Evolutionary conservation across 1,140 invertebrate genomes (phyloP), one percentile per base, ranked within the genome.

Genomic region (Phymastichus coffea): DNA sequence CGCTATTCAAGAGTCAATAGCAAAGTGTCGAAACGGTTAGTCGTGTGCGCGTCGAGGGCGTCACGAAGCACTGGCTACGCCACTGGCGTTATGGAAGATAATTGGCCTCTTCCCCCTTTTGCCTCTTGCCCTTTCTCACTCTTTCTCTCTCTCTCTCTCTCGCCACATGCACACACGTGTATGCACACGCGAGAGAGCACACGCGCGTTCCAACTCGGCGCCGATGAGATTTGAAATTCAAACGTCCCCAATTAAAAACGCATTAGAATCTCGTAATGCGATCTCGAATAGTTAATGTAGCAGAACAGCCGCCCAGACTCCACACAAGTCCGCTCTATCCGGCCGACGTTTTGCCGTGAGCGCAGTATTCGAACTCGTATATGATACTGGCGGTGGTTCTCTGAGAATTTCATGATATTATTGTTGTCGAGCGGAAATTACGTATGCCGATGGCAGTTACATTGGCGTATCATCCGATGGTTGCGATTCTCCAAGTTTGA

Each of bases 201-300:
- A 26, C 35, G 49, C 15, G 19, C 4, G 56, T 51, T 53, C 33
- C 57, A 47, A 15, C 37, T 23, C 9, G 51, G 17, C 65, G 65
- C 64, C 71, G 67, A 73, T 70, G 70, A 64, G 59, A 76, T 76
- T 77, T 76, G 68, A 77, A 77, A 73, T 79, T 78, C 73, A 76
- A 77, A 77, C n/a, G 66, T 71, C 63, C 61, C 62, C 73, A 73
- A 78, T 77, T 78, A 79, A 79, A 78, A 74, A 75, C 72, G 54
- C 76, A 76, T 79, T 76, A 76, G 68, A 64, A 66, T 66, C 59
- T 67, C 59, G 63, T 65, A 41, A 65, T 68, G 53, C 43, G 53
- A 61, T 57, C 38, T 63, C 47, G 60, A 48, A 60, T 53, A 41
- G 43, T 22, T 54, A 60, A 54, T 60, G 57, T 38, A 28, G 23